phyloP scores from a whole-genome alignment of 2,113 vertebrate genomes.

The Pelvicachromis taeniatus region DNA sequence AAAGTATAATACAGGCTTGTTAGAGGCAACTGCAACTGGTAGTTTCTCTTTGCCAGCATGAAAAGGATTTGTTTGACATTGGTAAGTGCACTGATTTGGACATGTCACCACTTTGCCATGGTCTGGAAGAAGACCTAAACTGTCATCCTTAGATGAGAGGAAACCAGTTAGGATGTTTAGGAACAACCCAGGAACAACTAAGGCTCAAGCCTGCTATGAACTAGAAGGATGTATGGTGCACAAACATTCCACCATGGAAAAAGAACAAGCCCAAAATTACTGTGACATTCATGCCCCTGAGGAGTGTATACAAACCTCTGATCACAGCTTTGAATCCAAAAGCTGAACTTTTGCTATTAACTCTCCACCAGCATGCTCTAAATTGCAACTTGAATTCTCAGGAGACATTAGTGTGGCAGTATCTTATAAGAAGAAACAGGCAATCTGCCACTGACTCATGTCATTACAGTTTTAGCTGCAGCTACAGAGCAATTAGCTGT shows the following conservation, averaged over 20 bases:
- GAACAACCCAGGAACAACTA: not conserved
- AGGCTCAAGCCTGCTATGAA: not conserved
- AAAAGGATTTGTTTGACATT: too few relatives aligned
- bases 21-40: too few relatives aligned
- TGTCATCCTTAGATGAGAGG: not conserved
- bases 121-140: not conserved
- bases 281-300: not conserved
- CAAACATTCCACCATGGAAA: not conserved
- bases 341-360: not conserved
- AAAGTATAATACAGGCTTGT: too few relatives aligned
- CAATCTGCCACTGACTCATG: not conserved
- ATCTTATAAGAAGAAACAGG: not conserved
- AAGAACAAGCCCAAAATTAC: not conserved
- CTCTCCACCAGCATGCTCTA: not conserved
- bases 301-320: not conserved
- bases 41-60: too few relatives aligned
- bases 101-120: not conserved
- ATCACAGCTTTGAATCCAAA: not conserved
- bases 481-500: constrained; percentile 26
- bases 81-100: not conserved
- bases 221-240: not conserved
- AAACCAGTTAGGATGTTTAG: not conserved
- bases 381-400: not conserved
- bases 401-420: not conserved
- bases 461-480: constrained; percentile 13